Conservation (phyloP, 2,888 invertebrate species). For the Embidobia sp. region DNA sequence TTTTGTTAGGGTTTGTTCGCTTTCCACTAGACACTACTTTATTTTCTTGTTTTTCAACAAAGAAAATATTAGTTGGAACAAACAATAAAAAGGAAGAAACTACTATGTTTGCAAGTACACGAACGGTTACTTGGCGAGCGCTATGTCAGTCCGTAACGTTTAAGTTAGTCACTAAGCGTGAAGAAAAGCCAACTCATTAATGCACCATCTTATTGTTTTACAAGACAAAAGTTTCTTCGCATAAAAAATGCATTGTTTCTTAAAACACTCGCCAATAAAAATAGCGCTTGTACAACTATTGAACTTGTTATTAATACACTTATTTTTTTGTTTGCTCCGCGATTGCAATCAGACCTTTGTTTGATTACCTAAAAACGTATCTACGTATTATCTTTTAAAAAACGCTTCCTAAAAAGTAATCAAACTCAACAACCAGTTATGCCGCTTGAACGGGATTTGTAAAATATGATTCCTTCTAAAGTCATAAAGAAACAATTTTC, state of each 20-base stretch:
- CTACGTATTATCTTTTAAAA: too few species aligned
- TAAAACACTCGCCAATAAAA: constrained; percentile 35
- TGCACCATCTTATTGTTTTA: constrained; percentile 63
- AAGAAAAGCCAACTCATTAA: constrained; percentile 65
- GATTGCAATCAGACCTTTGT: too few species aligned
- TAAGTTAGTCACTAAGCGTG: constrained; percentile 63
- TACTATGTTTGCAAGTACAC: constrained; percentile 33
- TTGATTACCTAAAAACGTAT: too few species aligned
- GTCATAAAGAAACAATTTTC: too few species aligned
- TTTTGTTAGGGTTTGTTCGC: not conserved
- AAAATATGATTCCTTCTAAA: too few species aligned
- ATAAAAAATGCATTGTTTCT: constrained; percentile 54
- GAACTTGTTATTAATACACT: constrained; percentile 1
- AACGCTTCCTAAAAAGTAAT: too few species aligned
- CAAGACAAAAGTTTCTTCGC: constrained; percentile 59
- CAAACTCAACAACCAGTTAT: too few species aligned
- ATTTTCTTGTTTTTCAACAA: constrained; percentile 14
- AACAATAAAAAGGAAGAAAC: constrained; percentile 47
- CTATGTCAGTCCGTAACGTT: constrained; percentile 59
- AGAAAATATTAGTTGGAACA: constrained; percentile 36
- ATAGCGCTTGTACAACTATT: constrained; percentile 13
- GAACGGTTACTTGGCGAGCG: constrained; percentile 48
- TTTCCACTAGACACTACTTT: not conserved
- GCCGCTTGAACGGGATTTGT: too few species aligned
- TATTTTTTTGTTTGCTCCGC: not conserved